phyloP scores from a whole-genome alignment of 2,797 vertebrate genomes.

The Bryconaethiops microstoma region DNA sequence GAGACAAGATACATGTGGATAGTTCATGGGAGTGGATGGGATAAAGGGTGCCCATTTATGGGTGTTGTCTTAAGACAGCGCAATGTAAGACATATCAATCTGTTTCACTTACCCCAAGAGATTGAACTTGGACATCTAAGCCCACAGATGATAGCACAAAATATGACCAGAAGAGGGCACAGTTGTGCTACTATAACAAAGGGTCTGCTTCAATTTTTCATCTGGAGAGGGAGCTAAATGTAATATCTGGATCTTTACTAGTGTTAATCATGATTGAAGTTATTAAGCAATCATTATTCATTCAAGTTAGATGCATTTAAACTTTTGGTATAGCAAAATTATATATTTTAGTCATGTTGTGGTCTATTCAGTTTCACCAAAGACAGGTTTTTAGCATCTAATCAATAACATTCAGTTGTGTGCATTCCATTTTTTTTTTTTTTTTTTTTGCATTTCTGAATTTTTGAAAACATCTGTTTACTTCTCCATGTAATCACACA shows the following conservation, averaged over 20 bases:
- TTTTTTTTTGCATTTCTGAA: background rate
- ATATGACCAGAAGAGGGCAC: conserved; percentile 18
- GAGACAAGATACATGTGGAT: background rate
- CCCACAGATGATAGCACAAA: background rate
- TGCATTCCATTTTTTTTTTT: background rate
- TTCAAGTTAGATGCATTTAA: background rate
- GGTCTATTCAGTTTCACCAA: background rate
- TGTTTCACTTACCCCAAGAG: background rate
- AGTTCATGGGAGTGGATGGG: background rate
- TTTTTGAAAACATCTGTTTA: background rate
- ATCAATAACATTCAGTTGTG: background rate
- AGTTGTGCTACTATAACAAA: conserved; percentile 3
- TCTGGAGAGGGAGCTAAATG: background rate
- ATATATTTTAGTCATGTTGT: background rate
- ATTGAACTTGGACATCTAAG: background rate
- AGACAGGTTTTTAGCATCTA: background rate
- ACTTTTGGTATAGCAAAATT: background rate
- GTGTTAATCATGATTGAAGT: background rate
- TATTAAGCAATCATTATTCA: too few species aligned
- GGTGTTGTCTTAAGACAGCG: background rate
- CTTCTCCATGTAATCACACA: background rate
- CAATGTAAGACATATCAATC: background rate
- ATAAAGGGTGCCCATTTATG: background rate
- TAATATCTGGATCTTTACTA: background rate
- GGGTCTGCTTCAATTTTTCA: too few species aligned